These are phyloP conservation scores for Sebastes hopkinsi DNA, from an alignment of 2,797 vertebrate genomes.

Conservation along the genomic window DNA sequence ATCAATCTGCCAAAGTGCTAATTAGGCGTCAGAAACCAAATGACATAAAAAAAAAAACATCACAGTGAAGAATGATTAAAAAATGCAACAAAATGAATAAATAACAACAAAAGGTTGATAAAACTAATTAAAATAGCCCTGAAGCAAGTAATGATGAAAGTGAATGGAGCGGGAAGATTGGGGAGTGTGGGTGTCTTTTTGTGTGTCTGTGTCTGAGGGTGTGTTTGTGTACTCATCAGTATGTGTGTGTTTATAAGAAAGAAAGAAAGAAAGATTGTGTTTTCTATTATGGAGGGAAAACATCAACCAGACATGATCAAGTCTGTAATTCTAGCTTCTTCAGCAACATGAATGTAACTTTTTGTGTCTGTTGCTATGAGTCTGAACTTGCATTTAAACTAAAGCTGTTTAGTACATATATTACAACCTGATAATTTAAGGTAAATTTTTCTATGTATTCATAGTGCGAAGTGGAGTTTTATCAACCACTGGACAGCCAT, in stretches of 20 bases:
- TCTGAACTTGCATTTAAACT: constrained; percentile 22
- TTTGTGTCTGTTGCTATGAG: constrained; percentile 10
- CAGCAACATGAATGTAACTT: constrained; percentile 53
- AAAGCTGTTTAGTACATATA: not conserved
- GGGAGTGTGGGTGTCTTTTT: not conserved
- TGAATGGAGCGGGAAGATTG: not conserved
- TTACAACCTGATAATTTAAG: not conserved
- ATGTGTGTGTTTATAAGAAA: constrained; percentile 4
- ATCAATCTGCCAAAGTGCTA: constrained; percentile 26
- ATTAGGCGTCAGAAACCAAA: constrained; percentile 30
- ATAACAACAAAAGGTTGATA: constrained; percentile 22
- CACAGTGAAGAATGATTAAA: not conserved
- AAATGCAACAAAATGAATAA: not conserved
- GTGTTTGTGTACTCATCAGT: not conserved
- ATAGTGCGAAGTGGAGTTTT: constrained; percentile 2
- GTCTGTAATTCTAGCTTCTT: constrained; percentile 19
- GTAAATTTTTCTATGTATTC: not conserved
- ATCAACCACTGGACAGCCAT: not conserved
- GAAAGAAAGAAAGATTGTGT: not conserved
- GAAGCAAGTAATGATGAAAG: constrained; percentile 5
- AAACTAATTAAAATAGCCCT: constrained; percentile 7
- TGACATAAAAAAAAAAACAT: not conserved
- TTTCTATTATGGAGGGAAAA: not conserved
- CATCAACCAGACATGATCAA: not conserved
- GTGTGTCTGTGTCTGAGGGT: not conserved